Evolutionary conservation across 2,888 invertebrate genomes (phyloP), one percentile per base, ranked within the genome.

Genomic region (Xiphydria camelus): DNA sequence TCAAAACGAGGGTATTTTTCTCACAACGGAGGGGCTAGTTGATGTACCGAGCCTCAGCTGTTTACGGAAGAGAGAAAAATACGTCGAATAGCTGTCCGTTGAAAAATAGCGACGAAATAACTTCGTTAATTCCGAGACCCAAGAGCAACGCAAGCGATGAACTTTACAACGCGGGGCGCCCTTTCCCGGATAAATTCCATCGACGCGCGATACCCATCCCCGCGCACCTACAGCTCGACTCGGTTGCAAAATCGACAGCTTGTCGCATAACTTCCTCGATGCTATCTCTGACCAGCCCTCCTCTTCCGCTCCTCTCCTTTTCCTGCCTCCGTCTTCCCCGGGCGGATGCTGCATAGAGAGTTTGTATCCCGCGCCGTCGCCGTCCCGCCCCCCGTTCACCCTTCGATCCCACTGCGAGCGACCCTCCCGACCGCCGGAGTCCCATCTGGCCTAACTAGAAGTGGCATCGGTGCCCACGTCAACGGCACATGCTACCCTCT

Each of bases 401-500:
- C 12, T 4, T 9, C 2, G 6, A 10, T n/a, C 5, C 5, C 12
- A 29, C 7, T 29, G 29, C 12, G 2, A 29, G 1, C 4, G 4
- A 10, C 29, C 29, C n/a, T 12, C n/a, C 4, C 4, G 29, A 12
- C 15, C 6, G 12, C n/a, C 29, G 7, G 15, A 10, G 29, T 29
- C 29, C 2, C 29, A 10, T 4, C 1, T 29, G 5, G 26, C 26
- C 14, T 29, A 17, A 20, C 12, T n/a, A 20, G 26, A 25, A 20
- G 26, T 4, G 22, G 21, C 25, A 18, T 36, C 19, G 15, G 19
- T n/a, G 10, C 29, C n/a, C 7, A 21, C 20, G 18, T 42, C 26
- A 36, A 36, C 7, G 26, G 26, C 42, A 42, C 36, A 18, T 20
- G 35, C 18, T 26, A 12, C 26, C 42, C 1, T 10, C 36, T 4